Base-by-base conservation (phyloP, 2,888 invertebrate species). In the Carterocephalus palaemon region DNA sequence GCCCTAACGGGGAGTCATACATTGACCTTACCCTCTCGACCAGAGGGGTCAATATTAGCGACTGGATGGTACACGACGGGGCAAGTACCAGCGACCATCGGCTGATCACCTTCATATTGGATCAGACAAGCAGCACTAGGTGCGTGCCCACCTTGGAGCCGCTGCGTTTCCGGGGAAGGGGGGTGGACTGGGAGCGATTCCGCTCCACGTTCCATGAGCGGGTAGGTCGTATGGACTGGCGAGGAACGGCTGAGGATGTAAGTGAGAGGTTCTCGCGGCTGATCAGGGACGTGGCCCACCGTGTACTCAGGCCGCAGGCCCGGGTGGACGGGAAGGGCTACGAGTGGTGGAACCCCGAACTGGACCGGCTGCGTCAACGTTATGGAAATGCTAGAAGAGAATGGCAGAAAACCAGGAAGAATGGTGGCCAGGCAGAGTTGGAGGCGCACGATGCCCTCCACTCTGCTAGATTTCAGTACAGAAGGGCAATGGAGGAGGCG, bases 41-140 rank as follows among this genome's bases (percentile, higher is more conserved):
- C 3, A 15, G 51, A 1, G 37, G 48, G 0, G 5, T 47, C 0
- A 2, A 6, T 0, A 5, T 49, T 0, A 1, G 4, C 0, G 10
- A 26, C 0, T 51, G 48, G 49, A 9, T 3, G 1, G 51, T 54
- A 1, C 42, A 39, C 10, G 51, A 38, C 0, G 41, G 36, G 0
- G 46, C 9, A 0, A 54, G 51, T 17, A 4, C n/a, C 10, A 57
- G 59, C 3, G 62, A 60, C 40, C 58, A 60, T 8, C 41, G 41
- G 0, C 45, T 60, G 0, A 49, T 60, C 1, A 51, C 55, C 0
- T 57, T 19, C 1, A 20, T 37, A 0, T 4, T 2, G 9, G 3
- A 34, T n/a, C 20, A n/a, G 0, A 4, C 24, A 4, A 2, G 6
- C 10, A 0, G 17, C 0, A n/a, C 3, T 1, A 19, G 5, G 6